Conservation (phyloP, 2,797 vertebrate genomes). For the Thripadectes ignobilis region DNA sequence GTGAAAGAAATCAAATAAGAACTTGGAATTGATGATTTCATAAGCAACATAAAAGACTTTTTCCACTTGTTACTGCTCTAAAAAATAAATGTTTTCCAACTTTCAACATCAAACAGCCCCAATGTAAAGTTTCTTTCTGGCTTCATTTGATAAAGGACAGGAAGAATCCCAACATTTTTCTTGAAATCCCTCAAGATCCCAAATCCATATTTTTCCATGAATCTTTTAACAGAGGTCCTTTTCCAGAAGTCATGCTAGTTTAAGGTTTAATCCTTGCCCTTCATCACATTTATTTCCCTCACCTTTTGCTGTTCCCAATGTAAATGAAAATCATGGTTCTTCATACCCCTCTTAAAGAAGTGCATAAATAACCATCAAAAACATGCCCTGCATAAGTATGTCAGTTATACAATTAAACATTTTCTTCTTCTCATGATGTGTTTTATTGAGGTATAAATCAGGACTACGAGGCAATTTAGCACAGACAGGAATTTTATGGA, state of each 20-base stretch:
- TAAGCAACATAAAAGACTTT: neutral
- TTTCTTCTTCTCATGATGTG: neutral
- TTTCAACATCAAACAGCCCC: neutral
- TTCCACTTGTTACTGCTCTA: neutral
- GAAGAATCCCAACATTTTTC: neutral
- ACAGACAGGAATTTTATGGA: slow-evolving; percentile 61
- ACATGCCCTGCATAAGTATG: neutral
- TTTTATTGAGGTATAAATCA: slow-evolving; percentile 73
- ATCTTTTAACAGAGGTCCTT: neutral
- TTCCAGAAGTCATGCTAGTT: neutral
- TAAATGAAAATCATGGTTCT: neutral
- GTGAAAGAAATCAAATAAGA: neutral
- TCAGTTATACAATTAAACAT: slow-evolving; percentile 52
- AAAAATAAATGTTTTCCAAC: neutral
- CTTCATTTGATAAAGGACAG: neutral
- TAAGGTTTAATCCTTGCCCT: neutral
- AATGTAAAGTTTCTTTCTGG: neutral
- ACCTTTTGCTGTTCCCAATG: neutral
- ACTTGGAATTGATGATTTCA: neutral
- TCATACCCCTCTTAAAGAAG: neutral
- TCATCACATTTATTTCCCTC: neutral
- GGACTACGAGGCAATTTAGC: slow-evolving; percentile 40
- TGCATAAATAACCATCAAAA: slow-evolving; percentile 26
- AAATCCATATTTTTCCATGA: neutral
- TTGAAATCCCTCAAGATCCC: neutral